phyloP scores from a whole-genome alignment of 2,888 invertebrate species.

The Choreutis nemorana region DNA sequence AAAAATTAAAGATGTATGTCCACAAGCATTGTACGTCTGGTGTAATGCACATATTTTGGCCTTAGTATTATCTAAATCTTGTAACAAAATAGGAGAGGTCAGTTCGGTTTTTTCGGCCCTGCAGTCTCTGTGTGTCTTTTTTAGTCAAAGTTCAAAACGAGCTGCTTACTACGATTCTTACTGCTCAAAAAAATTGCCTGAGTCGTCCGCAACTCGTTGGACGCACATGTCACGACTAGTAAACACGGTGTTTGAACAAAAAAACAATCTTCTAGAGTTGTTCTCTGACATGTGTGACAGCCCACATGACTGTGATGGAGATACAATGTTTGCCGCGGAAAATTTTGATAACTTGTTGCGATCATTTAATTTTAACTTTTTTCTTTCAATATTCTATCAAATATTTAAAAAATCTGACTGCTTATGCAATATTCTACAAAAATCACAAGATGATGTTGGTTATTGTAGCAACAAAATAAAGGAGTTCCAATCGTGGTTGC shows the following conservation, averaged over 20 bases:
- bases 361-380: slow-evolving; percentile 5
- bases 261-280: slow-evolving; percentile 4
- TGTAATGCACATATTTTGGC: slow-evolving; percentile 14
- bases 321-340: background rate
- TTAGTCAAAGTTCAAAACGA: slow-evolving; percentile 15
- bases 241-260: slow-evolving; percentile 1
- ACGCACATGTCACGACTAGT: slow-evolving; percentile 2
- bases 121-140: slow-evolving; percentile 16
- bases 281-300: slow-evolving; percentile 1
- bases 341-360: slow-evolving; percentile 2
- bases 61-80: slow-evolving; percentile 14
- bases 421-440: slow-evolving; percentile 3
- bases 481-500: too few relatives aligned
- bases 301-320: background rate
- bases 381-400: slow-evolving; percentile 2
- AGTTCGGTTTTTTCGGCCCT: slow-evolving; percentile 17
- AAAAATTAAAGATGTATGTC: slow-evolving; percentile 15
- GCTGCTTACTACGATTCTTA: slow-evolving; percentile 1
- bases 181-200: slow-evolving; percentile 2
- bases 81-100: slow-evolving; percentile 14
- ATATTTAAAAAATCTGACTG: slow-evolving; percentile 7
- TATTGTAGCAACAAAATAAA: too few relatives aligned
- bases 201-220: slow-evolving; percentile 4
- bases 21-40: slow-evolving; percentile 13
- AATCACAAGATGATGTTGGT: slow-evolving; percentile 5